Evolutionary conservation across 2,113 vertebrate genomes (phyloP).

Genomic region (Anser brachyrhynchus): DNA sequence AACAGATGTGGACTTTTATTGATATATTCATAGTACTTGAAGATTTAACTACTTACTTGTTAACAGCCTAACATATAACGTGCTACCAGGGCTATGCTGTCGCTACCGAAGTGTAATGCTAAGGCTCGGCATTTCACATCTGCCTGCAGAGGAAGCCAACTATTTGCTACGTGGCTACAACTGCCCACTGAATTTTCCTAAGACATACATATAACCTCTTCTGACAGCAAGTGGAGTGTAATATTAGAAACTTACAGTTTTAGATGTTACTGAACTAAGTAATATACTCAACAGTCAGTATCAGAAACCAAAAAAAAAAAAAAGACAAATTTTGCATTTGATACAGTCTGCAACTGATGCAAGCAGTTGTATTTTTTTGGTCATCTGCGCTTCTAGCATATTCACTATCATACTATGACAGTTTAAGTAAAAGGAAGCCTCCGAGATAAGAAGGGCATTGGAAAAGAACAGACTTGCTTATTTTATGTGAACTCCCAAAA

Average conservation of each 20-base stretch:
- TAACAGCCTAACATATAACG: background rate
- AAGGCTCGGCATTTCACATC: slow-evolving; percentile 50
- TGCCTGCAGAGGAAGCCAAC: slow-evolving; percentile 38
- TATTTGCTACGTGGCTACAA: slow-evolving; percentile 35
- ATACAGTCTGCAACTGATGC: background rate
- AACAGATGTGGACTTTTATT: background rate
- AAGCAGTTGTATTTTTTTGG: background rate
- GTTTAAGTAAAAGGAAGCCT: background rate
- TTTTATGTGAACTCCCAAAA: background rate
- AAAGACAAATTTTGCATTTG: background rate
- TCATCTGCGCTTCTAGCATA: background rate
- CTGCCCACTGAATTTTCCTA: slow-evolving; percentile 34
- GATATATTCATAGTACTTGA: background rate
- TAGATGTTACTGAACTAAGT: slow-evolving; percentile 46
- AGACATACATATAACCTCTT: slow-evolving; percentile 30
- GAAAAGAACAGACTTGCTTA: background rate
- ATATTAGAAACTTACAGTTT: slow-evolving; percentile 56
- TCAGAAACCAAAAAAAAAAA: background rate
- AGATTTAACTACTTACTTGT: background rate
- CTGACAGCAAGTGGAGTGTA: slow-evolving; percentile 14
- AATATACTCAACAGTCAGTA: background rate
- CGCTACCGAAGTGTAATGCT: background rate
- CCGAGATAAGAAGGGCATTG: background rate
- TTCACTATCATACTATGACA: background rate
- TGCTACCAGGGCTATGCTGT: background rate